Evolutionary conservation across 2,888 invertebrate species (phyloP), one percentile per base, ranked within the genome.

Genomic region (Creontiades dilutus): DNA sequence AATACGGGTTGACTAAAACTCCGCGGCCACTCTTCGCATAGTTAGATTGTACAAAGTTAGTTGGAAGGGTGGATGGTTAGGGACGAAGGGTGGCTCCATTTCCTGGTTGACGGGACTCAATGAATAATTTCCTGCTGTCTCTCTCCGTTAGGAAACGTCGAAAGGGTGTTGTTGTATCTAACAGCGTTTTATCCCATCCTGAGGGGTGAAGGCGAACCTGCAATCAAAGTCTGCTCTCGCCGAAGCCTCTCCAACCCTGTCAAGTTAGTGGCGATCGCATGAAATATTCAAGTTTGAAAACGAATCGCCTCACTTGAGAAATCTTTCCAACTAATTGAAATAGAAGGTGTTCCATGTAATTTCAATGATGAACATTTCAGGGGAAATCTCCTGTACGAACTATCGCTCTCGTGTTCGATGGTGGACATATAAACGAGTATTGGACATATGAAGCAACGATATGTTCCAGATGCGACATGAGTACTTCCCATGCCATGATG

Each of bases 121-220:
- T 85, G 85, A 85, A 85, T 85, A 85, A 85, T 85, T 85, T 85
- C 85, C 85, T 61, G 85, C 57, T 37, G 85, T 85, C 57, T 78
- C 78, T 46, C 46, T 27, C 23, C 68, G n/a, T 52, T 0, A 68
- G 68, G 23, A 19, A 19, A 47, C 7, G 19, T 46, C 78, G 28
- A 80, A 12, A 80, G 75, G 23, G 75, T 19, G 75, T 14, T 75
- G 19, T 19, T 11, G 75, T 80, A 12, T 46, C 78, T 78, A 78
- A 78, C 78, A 78, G 28, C 78, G 61, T 61, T 61, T 61, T 52
- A 14, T 28, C 46, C 47, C 28, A 47, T 46, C 46, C n/a, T 19
- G 23, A 27, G 19, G 1, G 16, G 46, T 16, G 78, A 78, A 78
- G 23, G 28, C 14, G 27, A 76, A 76, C 27, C 78, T 47, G 46